Percentiles rank a stretch among this genome's conserved stretches.
Evolutionary conservation across 2,888 invertebrate species (phyloP).

Genomic region (Pilophorus perplexus): DNA sequence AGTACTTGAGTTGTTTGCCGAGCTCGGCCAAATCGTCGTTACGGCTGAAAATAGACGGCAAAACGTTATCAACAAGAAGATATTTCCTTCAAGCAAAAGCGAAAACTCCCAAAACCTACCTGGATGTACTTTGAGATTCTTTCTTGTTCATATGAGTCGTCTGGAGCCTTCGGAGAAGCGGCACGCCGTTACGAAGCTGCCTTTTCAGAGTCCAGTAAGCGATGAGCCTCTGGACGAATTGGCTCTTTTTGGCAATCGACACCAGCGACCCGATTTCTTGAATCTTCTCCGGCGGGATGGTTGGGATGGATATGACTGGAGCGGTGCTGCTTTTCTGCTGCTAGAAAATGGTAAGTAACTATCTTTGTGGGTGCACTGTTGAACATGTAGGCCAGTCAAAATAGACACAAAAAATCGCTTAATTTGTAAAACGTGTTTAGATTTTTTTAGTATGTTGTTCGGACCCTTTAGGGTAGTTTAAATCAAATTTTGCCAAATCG

Average conservation of each 20-base stretch:
- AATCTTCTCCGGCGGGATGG: constrained; percentile 83
- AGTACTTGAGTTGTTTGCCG: constrained; percentile 84
- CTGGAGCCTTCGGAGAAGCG: constrained; percentile 80
- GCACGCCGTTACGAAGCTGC: constrained; percentile 92
- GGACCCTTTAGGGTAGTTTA: too few species aligned
- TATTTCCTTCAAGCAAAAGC: too few species aligned
- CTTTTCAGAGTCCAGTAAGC: constrained; percentile 98
- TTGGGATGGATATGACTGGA: constrained; percentile 90
- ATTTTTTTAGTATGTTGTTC: too few species aligned
- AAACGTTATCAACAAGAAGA: too few species aligned
- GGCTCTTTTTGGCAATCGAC: constrained; percentile 70
- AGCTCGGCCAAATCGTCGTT: constrained; percentile 59
- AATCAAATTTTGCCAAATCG: too few species aligned
- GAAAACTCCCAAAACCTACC: too few species aligned
- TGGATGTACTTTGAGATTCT: constrained; percentile 51
- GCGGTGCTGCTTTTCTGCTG: constrained; percentile 84
- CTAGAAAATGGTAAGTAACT: too few species aligned
- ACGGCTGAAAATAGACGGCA: constrained; percentile 48
- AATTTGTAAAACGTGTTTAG: too few species aligned
- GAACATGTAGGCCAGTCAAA: too few species aligned
- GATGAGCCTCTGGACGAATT: constrained; percentile 83
- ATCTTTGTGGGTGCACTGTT: too few species aligned
- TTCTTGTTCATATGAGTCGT: constrained; percentile 50
- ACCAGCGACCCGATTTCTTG: constrained; percentile 82
- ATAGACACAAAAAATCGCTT: too few species aligned